phyloP scores from a whole-genome alignment of 1,140 invertebrate species.

The Maconellicoccus hirsutus region DNA sequence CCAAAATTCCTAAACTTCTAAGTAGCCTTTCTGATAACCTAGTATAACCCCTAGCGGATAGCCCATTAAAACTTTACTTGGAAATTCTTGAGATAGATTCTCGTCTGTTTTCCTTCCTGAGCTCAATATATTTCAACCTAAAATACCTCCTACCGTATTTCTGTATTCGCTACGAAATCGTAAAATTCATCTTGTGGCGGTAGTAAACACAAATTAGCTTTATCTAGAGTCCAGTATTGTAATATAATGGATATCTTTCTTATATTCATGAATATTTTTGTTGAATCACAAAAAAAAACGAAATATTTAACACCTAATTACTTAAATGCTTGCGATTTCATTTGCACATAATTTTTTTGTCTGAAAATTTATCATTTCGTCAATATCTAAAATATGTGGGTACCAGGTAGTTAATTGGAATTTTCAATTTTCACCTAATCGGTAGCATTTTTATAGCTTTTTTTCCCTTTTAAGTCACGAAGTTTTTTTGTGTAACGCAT shows the following conservation, averaged over 20 bases:
- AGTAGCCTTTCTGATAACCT: slow-evolving; percentile 3
- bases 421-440: too few species aligned
- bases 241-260: background rate
- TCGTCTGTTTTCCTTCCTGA: slow-evolving; percentile 2
- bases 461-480: too few species aligned
- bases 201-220: background rate
- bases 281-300: too few species aligned
- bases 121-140: background rate
- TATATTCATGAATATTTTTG: background rate
- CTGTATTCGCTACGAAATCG: background rate
- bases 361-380: too few species aligned
- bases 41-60: slow-evolving; percentile 13
- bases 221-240: background rate
- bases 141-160: slow-evolving; percentile 2
- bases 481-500: too few species aligned
- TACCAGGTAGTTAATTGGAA: too few species aligned
- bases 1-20: slow-evolving; percentile 19
- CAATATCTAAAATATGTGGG: too few species aligned
- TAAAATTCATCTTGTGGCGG: background rate
- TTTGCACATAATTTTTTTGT: too few species aligned
- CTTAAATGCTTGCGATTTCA: too few species aligned
- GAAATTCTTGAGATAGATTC: slow-evolving; percentile 16
- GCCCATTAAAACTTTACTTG: slow-evolving; percentile 18
- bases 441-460: too few species aligned
- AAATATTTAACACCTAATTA: too few species aligned